A percentile compares a stretch with the other conserved stretches of the same genome.
phyloP scores from a whole-genome alignment of 2,113 vertebrate genomes.

The Aviceda subcristata region DNA sequence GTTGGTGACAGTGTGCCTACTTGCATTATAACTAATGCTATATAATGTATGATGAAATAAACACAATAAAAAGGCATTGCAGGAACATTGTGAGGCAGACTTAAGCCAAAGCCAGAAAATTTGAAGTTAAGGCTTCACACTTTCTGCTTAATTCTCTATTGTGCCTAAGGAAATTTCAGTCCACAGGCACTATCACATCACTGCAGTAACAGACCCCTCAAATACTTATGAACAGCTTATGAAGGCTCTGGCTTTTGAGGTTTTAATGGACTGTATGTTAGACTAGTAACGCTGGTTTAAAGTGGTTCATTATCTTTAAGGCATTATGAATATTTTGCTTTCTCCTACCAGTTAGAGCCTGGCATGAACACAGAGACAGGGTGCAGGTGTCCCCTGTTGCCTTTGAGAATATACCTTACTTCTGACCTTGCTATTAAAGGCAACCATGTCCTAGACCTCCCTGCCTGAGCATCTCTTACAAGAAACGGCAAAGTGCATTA shows the following conservation, averaged over 20 bases:
- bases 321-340: not conserved
- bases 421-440: not conserved
- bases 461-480: not conserved
- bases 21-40: not conserved
- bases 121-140: not conserved
- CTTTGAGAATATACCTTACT: not conserved
- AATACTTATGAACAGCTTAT: not conserved
- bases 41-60: not conserved
- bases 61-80: not conserved
- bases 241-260: not conserved
- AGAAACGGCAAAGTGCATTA: not conserved
- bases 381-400: not conserved
- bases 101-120: not conserved
- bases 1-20: not conserved
- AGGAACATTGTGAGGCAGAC: not conserved
- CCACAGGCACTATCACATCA: not conserved
- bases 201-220: not conserved
- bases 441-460: not conserved
- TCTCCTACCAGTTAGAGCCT: not conserved
- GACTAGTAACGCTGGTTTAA: not conserved
- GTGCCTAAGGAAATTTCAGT: slow-evolving; percentile 17
- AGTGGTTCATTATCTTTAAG: not conserved
- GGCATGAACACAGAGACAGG: not conserved
- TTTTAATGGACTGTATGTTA: not conserved
- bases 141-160: not conserved